A percentile compares a stretch with the other conserved stretches of the same genome.
These are phyloP conservation scores for Antechinus stuartii DNA, from an alignment of 2,113 vertebrate genomes.

Conservation along the genomic window DNA sequence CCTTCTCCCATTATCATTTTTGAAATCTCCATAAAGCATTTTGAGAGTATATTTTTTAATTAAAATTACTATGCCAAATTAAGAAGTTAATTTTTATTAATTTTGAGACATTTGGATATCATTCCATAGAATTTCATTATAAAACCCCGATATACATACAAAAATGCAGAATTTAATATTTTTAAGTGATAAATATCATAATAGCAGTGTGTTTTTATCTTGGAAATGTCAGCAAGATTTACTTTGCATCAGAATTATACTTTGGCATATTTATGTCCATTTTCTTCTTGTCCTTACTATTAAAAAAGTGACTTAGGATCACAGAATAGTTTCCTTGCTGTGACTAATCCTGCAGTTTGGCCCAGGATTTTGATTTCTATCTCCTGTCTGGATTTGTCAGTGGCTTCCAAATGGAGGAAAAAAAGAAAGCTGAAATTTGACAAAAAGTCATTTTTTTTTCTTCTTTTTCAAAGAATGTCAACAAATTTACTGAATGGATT, in stretches of 20 bases:
- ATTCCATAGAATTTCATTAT: not conserved
- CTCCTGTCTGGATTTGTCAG: constrained; percentile 84
- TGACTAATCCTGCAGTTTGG: constrained; percentile 83
- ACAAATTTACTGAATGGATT: constrained; percentile 76
- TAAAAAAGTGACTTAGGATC: constrained; percentile 80
- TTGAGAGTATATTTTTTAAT: not conserved
- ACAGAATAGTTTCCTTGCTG: constrained; percentile 78
- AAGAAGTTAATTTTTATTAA: not conserved
- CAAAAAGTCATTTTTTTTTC: constrained; percentile 63
- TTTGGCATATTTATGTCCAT: constrained; percentile 42
- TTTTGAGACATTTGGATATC: not conserved
- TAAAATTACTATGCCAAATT: not conserved
- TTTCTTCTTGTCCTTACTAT: constrained; percentile 79
- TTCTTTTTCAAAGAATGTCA: constrained; percentile 70
- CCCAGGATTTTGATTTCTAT: constrained; percentile 67
- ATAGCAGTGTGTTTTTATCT: constrained; percentile 47
- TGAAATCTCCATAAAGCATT: not conserved
- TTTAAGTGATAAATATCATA: not conserved
- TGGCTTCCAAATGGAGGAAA: constrained; percentile 72
- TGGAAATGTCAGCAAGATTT: constrained; percentile 62
- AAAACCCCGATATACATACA: not conserved
- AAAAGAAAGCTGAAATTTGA: constrained; percentile 77
- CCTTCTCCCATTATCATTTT: not conserved
- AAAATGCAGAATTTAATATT: not conserved
- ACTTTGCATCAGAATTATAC: constrained; percentile 66